Percentiles rank a stretch among this genome's conserved stretches.
phyloP scores from a whole-genome alignment of 2,113 vertebrate species.

The Tringa solitaria region DNA sequence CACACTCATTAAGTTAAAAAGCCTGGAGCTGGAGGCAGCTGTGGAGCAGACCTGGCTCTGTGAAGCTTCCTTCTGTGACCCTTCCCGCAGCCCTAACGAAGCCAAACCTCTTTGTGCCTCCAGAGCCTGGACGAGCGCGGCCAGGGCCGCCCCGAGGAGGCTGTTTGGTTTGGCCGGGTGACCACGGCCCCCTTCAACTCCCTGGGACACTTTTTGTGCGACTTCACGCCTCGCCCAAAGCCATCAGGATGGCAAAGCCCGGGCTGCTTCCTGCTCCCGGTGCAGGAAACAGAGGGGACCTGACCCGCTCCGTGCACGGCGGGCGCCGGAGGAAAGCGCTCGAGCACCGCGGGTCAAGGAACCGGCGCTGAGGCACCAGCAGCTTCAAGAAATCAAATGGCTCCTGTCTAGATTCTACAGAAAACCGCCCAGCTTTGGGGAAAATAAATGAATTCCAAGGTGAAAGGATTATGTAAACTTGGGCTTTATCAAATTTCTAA shows the following conservation, averaged over 20 bases:
- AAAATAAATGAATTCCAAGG: not conserved
- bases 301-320: not conserved
- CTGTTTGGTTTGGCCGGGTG: not conserved
- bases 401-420: not conserved
- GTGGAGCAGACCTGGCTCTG: not conserved
- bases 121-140: fast-evolving
- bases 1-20: fast-evolving
- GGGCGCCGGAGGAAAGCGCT: not conserved
- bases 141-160: too few relatives aligned
- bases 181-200: fast-evolving
- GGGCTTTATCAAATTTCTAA: not conserved
- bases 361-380: not conserved
- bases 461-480: not conserved
- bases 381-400: not conserved
- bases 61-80: not conserved
- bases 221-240: not conserved
- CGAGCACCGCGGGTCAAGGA: fast-evolving
- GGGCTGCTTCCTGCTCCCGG: conserved; percentile 14
- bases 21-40: not conserved
- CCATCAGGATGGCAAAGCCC: not conserved
- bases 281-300: not conserved
- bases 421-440: not conserved
- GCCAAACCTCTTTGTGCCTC: not conserved
- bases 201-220: not conserved
- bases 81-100: not conserved